phyloP scores from a whole-genome alignment of 2,797 vertebrate genomes.

The Anableps anableps region DNA sequence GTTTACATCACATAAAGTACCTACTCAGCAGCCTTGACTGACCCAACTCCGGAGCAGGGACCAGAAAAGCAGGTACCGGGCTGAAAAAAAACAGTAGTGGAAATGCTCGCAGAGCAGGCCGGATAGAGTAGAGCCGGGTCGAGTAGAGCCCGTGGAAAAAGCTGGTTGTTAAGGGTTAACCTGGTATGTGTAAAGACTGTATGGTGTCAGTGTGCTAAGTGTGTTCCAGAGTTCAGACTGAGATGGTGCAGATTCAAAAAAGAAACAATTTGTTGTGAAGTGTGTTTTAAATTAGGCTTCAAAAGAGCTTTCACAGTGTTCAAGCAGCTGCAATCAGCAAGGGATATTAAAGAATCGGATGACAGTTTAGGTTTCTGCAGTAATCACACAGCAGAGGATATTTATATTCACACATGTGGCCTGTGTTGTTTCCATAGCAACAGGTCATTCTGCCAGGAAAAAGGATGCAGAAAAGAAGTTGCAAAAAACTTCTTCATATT shows the following conservation, averaged over 20 bases:
- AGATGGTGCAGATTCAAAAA: constrained; percentile 2
- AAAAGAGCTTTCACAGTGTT: constrained; percentile 14
- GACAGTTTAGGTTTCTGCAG: constrained; percentile 25
- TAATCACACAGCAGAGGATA: constrained; percentile 43
- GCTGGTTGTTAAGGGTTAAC: constrained; percentile 21
- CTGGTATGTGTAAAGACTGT: constrained; percentile 2
- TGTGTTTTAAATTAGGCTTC: constrained; percentile 26
- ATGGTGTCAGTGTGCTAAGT: background rate
- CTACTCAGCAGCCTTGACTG: too few relatives aligned
- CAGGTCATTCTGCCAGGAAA: constrained; percentile 44
- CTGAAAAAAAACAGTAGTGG: too few relatives aligned
- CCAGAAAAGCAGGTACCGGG: too few relatives aligned
- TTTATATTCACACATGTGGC: constrained; percentile 46
- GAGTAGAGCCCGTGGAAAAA: too few relatives aligned
- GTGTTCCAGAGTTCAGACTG: background rate
- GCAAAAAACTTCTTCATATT: constrained; percentile 36
- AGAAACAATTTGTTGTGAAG: constrained; percentile 8
- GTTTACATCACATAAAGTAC: too few relatives aligned
- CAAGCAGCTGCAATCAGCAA: background rate
- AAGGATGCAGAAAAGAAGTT: constrained; percentile 28
- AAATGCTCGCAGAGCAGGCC: too few relatives aligned
- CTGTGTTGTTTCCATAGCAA: constrained; percentile 67
- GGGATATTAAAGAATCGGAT: constrained; percentile 6
- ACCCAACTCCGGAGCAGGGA: too few relatives aligned
- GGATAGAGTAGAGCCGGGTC: too few relatives aligned